These are phyloP conservation scores for Chlorodrepanis virens DNA, from an alignment of 2,113 vertebrate genomes.

Conservation along the genomic window DNA sequence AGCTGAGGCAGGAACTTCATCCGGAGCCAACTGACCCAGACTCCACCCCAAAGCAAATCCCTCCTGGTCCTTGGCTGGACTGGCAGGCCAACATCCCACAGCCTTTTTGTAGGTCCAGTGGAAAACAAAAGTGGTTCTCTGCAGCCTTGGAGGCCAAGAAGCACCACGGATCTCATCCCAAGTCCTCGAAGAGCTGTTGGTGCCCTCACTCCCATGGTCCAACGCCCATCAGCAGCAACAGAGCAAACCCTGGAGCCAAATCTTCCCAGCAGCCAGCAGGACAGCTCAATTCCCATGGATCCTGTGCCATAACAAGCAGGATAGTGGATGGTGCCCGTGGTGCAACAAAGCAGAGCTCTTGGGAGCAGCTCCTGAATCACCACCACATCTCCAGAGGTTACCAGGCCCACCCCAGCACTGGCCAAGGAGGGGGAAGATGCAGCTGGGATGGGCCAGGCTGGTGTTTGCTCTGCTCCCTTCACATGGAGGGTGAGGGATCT, in stretches of 20 bases:
- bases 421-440: not conserved
- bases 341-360: not conserved
- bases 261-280: not conserved
- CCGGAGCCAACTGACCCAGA: rapidly evolving
- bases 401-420: not conserved
- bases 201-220: rapidly evolving
- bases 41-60: not conserved
- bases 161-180: rapidly evolving
- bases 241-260: not conserved
- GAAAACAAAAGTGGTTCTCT: rapidly evolving
- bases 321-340: rapidly evolving
- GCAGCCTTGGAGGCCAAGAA: not conserved
- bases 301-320: rapidly evolving
- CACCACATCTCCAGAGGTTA: not conserved
- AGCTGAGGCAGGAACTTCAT: not conserved
- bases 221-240: rapidly evolving
- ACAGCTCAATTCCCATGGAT: rapidly evolving
- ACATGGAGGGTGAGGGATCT: not conserved
- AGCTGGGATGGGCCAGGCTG: not conserved
- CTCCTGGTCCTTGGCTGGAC: not conserved
- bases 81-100: not conserved
- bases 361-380: not conserved
- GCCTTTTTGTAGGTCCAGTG: not conserved
- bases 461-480: not conserved
- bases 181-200: rapidly evolving